Base-by-base conservation (phyloP, 2,113 vertebrate species). In the Nematolebias whitei region DNA sequence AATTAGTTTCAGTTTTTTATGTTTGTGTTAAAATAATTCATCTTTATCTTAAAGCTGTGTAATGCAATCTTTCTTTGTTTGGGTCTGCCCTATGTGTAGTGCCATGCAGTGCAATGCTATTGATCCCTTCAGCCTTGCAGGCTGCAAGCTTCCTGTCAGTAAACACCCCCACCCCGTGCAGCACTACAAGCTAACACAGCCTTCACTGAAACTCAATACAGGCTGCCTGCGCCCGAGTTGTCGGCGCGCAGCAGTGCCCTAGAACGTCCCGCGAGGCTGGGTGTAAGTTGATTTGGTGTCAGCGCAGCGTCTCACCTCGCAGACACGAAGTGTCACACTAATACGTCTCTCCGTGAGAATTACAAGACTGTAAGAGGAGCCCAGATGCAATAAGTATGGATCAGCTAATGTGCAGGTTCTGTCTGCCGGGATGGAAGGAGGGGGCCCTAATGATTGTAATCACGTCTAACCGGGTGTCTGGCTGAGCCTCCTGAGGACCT, bases 341-440 rank as follows among this genome's bases (percentile, higher is more conserved):
- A 95, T 94, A 92, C 73, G 92, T 87, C 77, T 90, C 91, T 92
- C 92, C 93, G 90, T 89, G 88, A 72, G 88, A 93, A 93, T 94
- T 94, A 91, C 85, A 92, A 92, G 82, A 88, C 92, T 92, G 82
- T 58, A 88, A 74, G 76, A 76, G 88, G 82, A 82, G 83, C 79
- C 83, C 79, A 90, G 86, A 89, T 90, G 68, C 90, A 92, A 66
- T 93, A 93, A 94, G 89, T 87, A 93, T 83, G 88, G 92, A 94
- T 93, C 83, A 89, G 80, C 85, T 92, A 88, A 90, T 84, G 81
- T 91, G 88, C 79, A 87, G 85, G 73, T 92, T 77, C 71, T 89
- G 87, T 91, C 86, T 90, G 91, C 83, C 77, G 78, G 88, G 68
- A 86, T 83, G 87, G 71, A 78, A 59, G 71, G 41, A 76, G 76